Percentiles rank a stretch among this genome's conserved stretches.
These are phyloP conservation scores for Cyclophora punctaria DNA, from an alignment of 2,888 invertebrate species.

Conservation along the genomic window DNA sequence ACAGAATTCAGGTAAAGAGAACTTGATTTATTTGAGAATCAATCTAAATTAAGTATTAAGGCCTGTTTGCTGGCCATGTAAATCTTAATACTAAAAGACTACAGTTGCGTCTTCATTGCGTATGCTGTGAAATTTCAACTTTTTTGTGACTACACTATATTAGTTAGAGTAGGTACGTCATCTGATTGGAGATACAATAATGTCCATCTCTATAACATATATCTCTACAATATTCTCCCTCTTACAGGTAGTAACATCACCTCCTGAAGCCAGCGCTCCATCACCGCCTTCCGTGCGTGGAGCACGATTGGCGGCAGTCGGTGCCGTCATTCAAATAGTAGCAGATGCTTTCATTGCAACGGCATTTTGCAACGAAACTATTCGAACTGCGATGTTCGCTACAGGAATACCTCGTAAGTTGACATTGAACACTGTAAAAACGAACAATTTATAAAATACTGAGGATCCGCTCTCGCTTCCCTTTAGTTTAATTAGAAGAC, in stretches of 20 bases:
- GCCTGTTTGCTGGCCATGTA: too few relatives aligned
- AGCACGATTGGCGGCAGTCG: constrained; percentile 53
- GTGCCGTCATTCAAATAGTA: constrained; percentile 47
- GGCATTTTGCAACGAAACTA: constrained; percentile 50
- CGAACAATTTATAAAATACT: neutral
- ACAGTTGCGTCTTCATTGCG: too few relatives aligned
- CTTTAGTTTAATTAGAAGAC: too few relatives aligned
- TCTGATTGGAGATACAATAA: too few relatives aligned
- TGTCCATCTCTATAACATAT: too few relatives aligned
- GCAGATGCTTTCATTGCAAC: constrained; percentile 50
- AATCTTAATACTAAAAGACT: too few relatives aligned
- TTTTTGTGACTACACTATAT: too few relatives aligned
- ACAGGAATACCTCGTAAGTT: constrained; percentile 56
- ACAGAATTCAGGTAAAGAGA: constrained; percentile 76
- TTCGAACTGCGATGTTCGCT: constrained; percentile 51
- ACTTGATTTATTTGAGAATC: too few relatives aligned
- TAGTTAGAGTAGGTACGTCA: neutral
- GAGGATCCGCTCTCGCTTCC: too few relatives aligned
- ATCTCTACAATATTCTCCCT: neutral
- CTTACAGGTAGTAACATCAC: constrained; percentile 59
- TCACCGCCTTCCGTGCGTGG: constrained; percentile 53
- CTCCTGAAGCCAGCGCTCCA: constrained; percentile 57
- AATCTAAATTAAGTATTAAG: too few relatives aligned
- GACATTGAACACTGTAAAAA: neutral
- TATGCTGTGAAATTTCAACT: too few relatives aligned